These are phyloP conservation scores for Gobiocypris rarus DNA, from an alignment of 2,113 vertebrate genomes.

Conservation along the genomic window DNA sequence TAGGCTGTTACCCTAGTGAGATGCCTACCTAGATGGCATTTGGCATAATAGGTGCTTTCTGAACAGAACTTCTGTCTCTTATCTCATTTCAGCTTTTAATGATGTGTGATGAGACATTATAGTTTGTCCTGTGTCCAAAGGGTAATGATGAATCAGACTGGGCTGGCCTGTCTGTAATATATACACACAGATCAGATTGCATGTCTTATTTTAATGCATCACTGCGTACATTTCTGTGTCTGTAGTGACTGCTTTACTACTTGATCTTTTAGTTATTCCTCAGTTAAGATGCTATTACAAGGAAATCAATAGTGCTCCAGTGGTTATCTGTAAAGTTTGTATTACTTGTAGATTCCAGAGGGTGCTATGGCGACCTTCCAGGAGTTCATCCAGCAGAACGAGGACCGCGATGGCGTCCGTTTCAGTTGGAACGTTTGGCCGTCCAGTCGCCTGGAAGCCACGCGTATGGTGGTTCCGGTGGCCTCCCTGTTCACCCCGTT, in stretches of 20 bases:
- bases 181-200: neutral
- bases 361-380: conserved; percentile 91
- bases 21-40: neutral
- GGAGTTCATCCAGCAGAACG: conserved; percentile 97
- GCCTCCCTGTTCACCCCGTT: conserved; percentile 89
- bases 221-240: neutral
- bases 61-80: neutral
- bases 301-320: too few species aligned
- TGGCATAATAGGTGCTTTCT: neutral
- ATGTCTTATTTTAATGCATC: neutral
- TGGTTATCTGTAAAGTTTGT: conserved; percentile 2
- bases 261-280: too few species aligned
- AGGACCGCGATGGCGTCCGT: conserved; percentile 94
- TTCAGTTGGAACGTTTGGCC: conserved; percentile 99
- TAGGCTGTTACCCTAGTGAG: neutral
- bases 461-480: conserved; percentile 95
- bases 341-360: conserved; percentile 62
- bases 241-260: too few species aligned
- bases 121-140: conserved; percentile 51
- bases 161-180: conserved; percentile 4
- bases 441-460: conserved; percentile 94
- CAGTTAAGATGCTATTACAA: too few species aligned
- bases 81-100: conserved; percentile 15
- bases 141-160: conserved; percentile 24
- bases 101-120: neutral